These are phyloP conservation scores for Sinhomidia bicolor DNA, from an alignment of 2,888 invertebrate genomes.

Conservation along the genomic window DNA sequence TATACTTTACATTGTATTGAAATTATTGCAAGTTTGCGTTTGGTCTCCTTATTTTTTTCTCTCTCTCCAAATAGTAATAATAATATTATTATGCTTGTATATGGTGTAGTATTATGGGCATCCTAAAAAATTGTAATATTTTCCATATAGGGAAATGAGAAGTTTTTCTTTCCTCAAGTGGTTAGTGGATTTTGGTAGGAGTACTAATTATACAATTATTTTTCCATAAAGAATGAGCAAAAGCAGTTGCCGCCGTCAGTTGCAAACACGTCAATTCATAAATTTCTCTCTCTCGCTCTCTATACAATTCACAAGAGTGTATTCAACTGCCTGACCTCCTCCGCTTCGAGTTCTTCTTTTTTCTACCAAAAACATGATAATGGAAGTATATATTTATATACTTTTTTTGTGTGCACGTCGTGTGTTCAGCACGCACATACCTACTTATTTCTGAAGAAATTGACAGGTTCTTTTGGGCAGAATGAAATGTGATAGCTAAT, in stretches of 20 bases:
- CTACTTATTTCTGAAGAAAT: slow-evolving; percentile 45
- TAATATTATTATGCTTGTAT: no score
- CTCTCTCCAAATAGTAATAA: slow-evolving; percentile 5
- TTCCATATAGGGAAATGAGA: slow-evolving; percentile 59
- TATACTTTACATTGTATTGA: slow-evolving; percentile 51
- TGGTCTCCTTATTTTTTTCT: slow-evolving; percentile 28
- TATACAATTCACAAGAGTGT: background rate
- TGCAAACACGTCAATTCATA: slow-evolving; percentile 55
- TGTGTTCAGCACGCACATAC: background rate
- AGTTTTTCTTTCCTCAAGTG: slow-evolving; percentile 25
- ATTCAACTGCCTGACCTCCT: slow-evolving; percentile 42
- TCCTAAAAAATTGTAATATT: slow-evolving; percentile 21
- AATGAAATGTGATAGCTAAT: slow-evolving; percentile 60
- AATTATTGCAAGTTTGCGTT: slow-evolving; percentile 49
- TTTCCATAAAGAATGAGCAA: slow-evolving; percentile 65
- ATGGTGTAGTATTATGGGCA: background rate
- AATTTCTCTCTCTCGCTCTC: no score
- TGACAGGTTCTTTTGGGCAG: slow-evolving; percentile 40
- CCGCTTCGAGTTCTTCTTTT: background rate
- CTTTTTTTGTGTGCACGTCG: background rate
- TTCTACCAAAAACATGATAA: no score
- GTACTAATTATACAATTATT: slow-evolving; percentile 72
- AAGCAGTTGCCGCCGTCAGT: slow-evolving; percentile 43
- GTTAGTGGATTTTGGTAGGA: slow-evolving; percentile 48
- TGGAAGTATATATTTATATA: background rate